These are phyloP conservation scores for Drosophila parthenogenetica DNA, from an alignment of 2,888 invertebrate genomes.

Conservation along the genomic window DNA sequence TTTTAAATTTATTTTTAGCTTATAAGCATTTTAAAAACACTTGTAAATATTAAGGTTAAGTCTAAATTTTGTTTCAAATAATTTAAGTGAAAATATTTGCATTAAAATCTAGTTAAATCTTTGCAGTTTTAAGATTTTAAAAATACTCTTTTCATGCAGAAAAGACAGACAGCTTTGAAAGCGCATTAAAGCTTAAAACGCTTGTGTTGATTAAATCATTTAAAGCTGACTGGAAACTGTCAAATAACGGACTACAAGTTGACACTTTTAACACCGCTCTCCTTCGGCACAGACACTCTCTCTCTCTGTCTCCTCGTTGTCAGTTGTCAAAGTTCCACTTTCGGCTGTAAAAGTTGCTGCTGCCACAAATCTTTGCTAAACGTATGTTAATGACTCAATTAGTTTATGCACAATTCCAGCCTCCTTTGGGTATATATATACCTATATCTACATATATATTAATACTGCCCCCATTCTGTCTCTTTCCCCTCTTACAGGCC, in stretches of 20 bases:
- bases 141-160: no score
- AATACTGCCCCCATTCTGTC: conserved; percentile 25
- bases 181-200: conserved; percentile 14
- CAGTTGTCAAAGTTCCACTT: conserved; percentile 1
- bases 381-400: conserved; percentile 37
- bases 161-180: not conserved
- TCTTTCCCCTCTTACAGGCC: not conserved
- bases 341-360: not conserved
- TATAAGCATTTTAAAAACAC: no score
- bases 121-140: no score
- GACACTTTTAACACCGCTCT: not conserved
- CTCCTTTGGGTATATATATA: not conserved
- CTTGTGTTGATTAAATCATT: not conserved
- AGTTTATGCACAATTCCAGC: conserved; percentile 20
- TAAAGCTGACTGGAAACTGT: conserved; percentile 17
- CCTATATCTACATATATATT: not conserved
- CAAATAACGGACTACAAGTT: conserved; percentile 9
- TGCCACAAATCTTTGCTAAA: conserved; percentile 12
- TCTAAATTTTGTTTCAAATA: no score
- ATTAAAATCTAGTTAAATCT: no score
- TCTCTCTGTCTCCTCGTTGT: not conserved
- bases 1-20: no score
- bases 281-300: not conserved
- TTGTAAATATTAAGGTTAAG: no score
- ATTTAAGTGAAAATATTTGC: no score